These are phyloP conservation scores for Carettochelys insculpta DNA, from an alignment of 2,113 vertebrate genomes.

Conservation along the genomic window DNA sequence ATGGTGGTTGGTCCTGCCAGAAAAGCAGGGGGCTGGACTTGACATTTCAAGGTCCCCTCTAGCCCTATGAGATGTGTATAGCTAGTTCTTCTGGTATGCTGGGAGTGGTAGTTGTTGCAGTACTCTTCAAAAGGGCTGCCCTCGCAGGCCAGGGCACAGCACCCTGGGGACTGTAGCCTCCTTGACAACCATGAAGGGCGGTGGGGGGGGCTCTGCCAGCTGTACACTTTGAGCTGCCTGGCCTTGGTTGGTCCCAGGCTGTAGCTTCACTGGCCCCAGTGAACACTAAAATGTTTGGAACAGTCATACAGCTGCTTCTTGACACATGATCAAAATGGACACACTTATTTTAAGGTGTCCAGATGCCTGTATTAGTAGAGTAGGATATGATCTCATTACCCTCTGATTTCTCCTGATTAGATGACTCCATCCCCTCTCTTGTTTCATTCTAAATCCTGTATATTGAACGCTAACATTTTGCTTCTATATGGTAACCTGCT, in stretches of 20 bases:
- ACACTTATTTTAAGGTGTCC: neutral
- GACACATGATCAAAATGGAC: neutral
- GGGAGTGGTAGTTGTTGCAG: neutral
- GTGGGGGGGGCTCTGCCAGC: neutral
- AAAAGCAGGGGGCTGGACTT: too few relatives aligned
- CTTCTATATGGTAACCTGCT: neutral
- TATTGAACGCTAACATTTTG: neutral
- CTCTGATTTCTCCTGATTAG: neutral
- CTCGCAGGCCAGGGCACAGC: too few relatives aligned
- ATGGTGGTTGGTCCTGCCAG: too few relatives aligned
- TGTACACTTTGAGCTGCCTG: neutral
- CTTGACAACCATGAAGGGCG: neutral
- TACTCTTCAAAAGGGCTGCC: neutral
- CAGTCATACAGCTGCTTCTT: neutral
- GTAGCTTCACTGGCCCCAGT: too few relatives aligned
- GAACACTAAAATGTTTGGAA: neutral
- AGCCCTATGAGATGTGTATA: too few relatives aligned
- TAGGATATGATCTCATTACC: neutral
- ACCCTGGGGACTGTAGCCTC: neutral
- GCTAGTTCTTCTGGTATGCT: too few relatives aligned
- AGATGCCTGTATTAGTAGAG: neutral
- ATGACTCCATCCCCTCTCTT: too few relatives aligned
- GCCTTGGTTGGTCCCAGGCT: too few relatives aligned
- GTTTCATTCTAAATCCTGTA: neutral
- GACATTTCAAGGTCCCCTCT: too few relatives aligned